phyloP scores from a whole-genome alignment of 2,797 vertebrate genomes.

The Spinibarbus caldwelli region DNA sequence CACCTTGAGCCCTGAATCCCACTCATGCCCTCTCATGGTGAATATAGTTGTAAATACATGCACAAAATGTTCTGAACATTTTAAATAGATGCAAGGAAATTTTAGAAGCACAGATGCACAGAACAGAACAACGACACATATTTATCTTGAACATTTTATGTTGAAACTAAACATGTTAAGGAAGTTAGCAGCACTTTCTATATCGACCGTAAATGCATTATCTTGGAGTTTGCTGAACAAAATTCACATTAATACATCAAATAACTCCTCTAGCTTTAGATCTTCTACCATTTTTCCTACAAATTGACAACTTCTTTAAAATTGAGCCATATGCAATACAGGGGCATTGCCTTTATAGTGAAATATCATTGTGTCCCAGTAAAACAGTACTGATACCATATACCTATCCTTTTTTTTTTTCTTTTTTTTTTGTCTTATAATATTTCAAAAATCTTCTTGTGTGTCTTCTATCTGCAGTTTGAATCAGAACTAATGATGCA shows the following conservation, averaged over 20 bases:
- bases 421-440: too few species aligned
- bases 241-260: not conserved
- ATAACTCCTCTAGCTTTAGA: not conserved
- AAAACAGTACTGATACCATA: not conserved
- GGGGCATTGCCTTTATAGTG: not conserved
- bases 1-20: conserved; percentile 55
- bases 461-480: not conserved
- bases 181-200: not conserved
- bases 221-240: not conserved
- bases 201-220: not conserved
- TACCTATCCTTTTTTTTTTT: too few species aligned
- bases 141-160: not conserved
- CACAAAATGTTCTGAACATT: not conserved
- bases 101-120: not conserved
- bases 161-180: not conserved
- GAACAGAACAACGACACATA: not conserved
- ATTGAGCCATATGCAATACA: not conserved
- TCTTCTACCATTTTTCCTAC: not conserved
- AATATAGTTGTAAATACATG: conserved; percentile 34
- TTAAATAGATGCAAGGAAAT: not conserved
- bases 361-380: not conserved
- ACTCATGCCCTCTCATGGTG: conserved; percentile 49
- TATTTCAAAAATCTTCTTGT: too few species aligned
- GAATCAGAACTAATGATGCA: not conserved
- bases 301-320: not conserved